phyloP scores from a whole-genome alignment of 2,888 invertebrate genomes.

The Drosophila melanosoma region DNA sequence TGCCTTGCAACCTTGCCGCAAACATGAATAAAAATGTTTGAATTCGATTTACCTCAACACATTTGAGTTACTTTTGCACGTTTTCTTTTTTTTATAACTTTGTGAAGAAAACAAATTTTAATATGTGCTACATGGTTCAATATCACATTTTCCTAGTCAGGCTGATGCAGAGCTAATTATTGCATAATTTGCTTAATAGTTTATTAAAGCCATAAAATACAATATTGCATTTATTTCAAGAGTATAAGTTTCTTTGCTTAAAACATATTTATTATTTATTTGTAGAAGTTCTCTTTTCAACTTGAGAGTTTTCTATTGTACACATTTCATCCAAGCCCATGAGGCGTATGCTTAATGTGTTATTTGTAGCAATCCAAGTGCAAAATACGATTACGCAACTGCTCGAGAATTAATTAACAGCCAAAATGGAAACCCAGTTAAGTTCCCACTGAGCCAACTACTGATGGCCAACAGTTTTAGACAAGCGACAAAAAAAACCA shows the following conservation, averaged over 20 bases:
- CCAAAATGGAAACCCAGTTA: slow-evolving; percentile 25
- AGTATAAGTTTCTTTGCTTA: neutral
- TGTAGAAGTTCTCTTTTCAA: neutral
- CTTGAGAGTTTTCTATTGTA: slow-evolving; percentile 8
- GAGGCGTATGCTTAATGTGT: slow-evolving; percentile 48
- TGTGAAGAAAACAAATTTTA: neutral
- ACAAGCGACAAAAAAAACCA: slow-evolving; percentile 23
- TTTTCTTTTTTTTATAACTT: neutral
- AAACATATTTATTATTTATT: neutral
- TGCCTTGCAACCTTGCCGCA: neutral
- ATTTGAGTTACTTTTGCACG: neutral
- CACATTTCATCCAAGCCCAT: slow-evolving; percentile 9
- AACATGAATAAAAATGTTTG: slow-evolving; percentile 34
- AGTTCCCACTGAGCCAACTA: slow-evolving; percentile 42
- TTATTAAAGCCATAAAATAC: neutral
- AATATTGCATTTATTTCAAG: neutral
- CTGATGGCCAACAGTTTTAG: slow-evolving; percentile 35
- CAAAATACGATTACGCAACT: slow-evolving; percentile 45
- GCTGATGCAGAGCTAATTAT: no score
- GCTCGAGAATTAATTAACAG: slow-evolving; percentile 70
- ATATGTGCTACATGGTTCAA: neutral
- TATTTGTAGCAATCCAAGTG: slow-evolving; percentile 30
- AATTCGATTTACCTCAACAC: slow-evolving; percentile 5
- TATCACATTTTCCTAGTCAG: neutral
- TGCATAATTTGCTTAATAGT: neutral